Conservation (phyloP, 2,888 invertebrate species). For the Melanotus villosus region DNA sequence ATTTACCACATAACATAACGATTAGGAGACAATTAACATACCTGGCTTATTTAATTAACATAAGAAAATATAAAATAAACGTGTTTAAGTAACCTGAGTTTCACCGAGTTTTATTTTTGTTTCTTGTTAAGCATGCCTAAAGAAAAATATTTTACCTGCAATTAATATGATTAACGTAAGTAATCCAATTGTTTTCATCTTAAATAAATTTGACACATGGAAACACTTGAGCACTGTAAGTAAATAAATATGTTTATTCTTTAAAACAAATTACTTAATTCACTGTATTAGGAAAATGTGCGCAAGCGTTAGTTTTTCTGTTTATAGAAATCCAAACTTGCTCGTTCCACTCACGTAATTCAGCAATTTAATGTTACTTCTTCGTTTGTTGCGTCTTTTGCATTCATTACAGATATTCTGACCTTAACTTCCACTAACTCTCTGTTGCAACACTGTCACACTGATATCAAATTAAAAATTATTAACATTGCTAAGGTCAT, state of each 20-base stretch:
- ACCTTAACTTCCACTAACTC: not conserved
- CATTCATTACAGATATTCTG: not conserved
- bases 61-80: not conserved
- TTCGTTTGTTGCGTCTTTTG: not conserved
- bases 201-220: slow-evolving; percentile 1
- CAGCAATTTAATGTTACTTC: not conserved
- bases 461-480: too few species aligned
- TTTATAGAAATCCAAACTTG: slow-evolving; percentile 17
- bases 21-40: not conserved
- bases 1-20: not conserved
- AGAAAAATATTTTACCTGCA: slow-evolving; percentile 9
- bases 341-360: slow-evolving; percentile 2
- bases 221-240: not conserved
- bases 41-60: not conserved
- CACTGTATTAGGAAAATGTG: not conserved
- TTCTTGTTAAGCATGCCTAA: too few species aligned
- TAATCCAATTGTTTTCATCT: not conserved
- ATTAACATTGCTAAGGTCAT: too few species aligned
- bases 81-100: too few species aligned
- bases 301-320: slow-evolving; percentile 15
- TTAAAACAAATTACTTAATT: slow-evolving; percentile 2
- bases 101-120: too few species aligned
- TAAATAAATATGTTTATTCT: not conserved
- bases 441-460: not conserved
- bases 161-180: not conserved